Base-by-base conservation (phyloP, 2,113 vertebrate species). In the Rattus norvegicus region DNA sequence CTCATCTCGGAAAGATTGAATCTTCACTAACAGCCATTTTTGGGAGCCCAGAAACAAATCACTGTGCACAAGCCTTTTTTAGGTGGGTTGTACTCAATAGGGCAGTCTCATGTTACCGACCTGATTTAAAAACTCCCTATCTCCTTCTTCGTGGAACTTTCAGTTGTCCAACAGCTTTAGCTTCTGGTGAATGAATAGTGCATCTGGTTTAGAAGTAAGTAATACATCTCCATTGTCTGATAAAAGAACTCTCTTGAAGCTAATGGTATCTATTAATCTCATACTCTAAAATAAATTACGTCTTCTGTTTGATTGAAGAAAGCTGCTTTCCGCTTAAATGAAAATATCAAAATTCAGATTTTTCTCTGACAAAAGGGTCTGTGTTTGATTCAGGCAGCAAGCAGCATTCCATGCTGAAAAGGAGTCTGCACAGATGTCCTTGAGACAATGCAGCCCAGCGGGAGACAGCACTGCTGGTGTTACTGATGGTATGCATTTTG, bases 211-310 rank as follows among this genome's bases (percentile, higher is more conserved):
- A 39, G 52, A 93, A 89, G 85, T 95, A 76, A 19, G 13, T 56
- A 20, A 28, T 8, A 0, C 43, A 49, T n/a, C 17, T 95, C 22
- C 10, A n/a, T 89, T 91, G 39, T 79, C 28, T 91, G 61, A 93
- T 56, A 28, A 63, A 93, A 43, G 43, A 22, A 75, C 96, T 97
- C 92, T 95, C 96, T 90, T 92, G 79, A 96, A 97, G 96, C 36
- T 93, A 97, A 88, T 97, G 72, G 96, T 92, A 91, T 73, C 73
- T 97, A 76, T 88, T 95, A 89, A 80, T 94, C 90, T 72, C 76
- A 90, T 13, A 91, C 59, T 97, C 33, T 80, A 98, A 96, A 97
- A 80, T 65, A 84, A 96, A 97, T 98, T 79, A 24, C 52, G 26
- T 26, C 54, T 96, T 96, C 10, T 93, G 30, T 96, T 81, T 90